Base-by-base conservation (phyloP, 1,140 invertebrate genomes). In the Leptinotarsa lineolata region DNA sequence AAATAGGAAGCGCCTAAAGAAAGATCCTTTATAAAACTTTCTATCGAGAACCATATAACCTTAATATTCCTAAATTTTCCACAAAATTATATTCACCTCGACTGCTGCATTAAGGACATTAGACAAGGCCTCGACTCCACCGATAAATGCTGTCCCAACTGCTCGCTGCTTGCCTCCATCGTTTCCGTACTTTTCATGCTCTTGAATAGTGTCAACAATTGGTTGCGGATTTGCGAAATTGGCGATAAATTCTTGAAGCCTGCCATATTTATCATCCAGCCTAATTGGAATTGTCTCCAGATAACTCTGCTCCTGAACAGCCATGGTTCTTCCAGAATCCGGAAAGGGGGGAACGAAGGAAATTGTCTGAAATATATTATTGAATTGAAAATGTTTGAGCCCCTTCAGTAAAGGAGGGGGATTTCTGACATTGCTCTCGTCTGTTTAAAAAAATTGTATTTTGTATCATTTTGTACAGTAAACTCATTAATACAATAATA, bases 121-220 rank as follows among this genome's bases (percentile, higher is more conserved):
- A 39, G 30, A 39, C 30, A 39, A 39, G 8, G 30, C 30, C 2
- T 39, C 30, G 30, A 39, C 30, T 39, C 30, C 30, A 39, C 30
- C 30, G 30, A 39, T 8, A 39, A 39, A 39, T 39, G 30, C 30
- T 39, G 30, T 85, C 6, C 89, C 89, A 8, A 90, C 78, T 15
- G 81, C 80, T 15, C 85, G 85, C 68, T 89, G 89, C 76, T 88
- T 88, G 72, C 90, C 90, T 0, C 90, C 91, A 15, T 82, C 84
- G 76, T 92, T 92, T 2, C 91, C 91, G 79, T 92, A 92, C 79
- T 92, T 92, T 39, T 92, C 90, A 60, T 91, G 86, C 80, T 92
- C 90, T 66, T 80, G 84, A 68, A 91, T 91, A 16, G 87, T 88
- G 76, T 92, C 91, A 1, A 92, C 87, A n/a, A 92, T 85, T 0